Conservation (phyloP, 2,888 invertebrate genomes). For the Trileptium ribeirensis region DNA sequence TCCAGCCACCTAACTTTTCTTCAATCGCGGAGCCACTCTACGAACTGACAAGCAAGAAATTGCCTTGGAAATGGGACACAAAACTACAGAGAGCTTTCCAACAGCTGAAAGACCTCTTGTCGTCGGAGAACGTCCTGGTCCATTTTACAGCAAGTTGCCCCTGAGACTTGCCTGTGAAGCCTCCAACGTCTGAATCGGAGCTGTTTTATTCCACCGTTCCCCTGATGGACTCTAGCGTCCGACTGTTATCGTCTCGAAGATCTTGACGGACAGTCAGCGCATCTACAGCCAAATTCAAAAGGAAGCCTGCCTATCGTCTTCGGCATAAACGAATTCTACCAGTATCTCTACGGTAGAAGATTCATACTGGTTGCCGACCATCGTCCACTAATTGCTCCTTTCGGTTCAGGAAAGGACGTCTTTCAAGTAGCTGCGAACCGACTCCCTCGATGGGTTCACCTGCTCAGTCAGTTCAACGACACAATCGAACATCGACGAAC, state of each 20-base stretch:
- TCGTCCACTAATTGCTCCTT: slow-evolving; percentile 32
- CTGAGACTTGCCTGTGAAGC: slow-evolving; percentile 9
- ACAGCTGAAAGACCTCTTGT: not conserved
- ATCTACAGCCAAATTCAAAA: slow-evolving; percentile 38
- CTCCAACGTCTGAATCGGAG: slow-evolving; percentile 16
- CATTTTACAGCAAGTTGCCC: not conserved
- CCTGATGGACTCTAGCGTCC: slow-evolving; percentile 29
- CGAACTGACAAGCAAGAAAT: not conserved
- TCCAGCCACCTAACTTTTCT: not conserved
- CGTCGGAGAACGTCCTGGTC: not conserved
- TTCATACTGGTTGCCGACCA: slow-evolving; percentile 36
- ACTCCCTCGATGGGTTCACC: slow-evolving; percentile 27
- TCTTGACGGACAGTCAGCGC: slow-evolving; percentile 33
- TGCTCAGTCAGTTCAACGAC: slow-evolving; percentile 8
- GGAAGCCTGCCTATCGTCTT: slow-evolving; percentile 38
- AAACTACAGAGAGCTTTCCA: not conserved
- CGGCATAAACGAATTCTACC: slow-evolving; percentile 37
- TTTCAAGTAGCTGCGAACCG: slow-evolving; percentile 26
- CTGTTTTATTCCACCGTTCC: slow-evolving; percentile 29
- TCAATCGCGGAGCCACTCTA: not conserved
- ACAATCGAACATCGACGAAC: slow-evolving; percentile 3
- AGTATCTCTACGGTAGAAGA: slow-evolving; percentile 35
- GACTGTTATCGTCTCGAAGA: slow-evolving; percentile 37
- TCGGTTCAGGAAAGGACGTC: slow-evolving; percentile 24
- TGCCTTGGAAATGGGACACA: not conserved